phyloP scores from a whole-genome alignment of 1,140 invertebrate genomes.

The Metaphire vulgaris region DNA sequence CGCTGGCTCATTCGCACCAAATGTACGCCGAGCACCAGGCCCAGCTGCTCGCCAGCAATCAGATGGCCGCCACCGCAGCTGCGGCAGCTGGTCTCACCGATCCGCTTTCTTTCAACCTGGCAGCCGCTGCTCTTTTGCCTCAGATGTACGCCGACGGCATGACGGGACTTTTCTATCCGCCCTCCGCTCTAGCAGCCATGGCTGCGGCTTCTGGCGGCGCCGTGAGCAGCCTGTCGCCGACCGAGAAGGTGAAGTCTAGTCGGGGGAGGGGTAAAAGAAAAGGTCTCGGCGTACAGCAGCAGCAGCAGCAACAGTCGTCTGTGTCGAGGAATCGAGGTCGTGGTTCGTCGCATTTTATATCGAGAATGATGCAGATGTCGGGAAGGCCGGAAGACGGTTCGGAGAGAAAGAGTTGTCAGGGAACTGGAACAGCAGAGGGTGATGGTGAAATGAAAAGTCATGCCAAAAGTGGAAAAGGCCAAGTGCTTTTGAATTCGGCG shows the following conservation, averaged over 20 bases:
- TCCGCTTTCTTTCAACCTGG: conserved; percentile 14
- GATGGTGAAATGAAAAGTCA: too few relatives aligned
- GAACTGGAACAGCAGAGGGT: too few relatives aligned
- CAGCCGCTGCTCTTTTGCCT: conserved; percentile 14
- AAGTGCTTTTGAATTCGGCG: too few relatives aligned
- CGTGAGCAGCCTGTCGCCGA: not conserved
- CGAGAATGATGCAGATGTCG: conserved; percentile 10
- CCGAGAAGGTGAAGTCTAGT: not conserved
- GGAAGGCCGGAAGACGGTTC: not conserved
- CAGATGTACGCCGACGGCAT: conserved; percentile 25
- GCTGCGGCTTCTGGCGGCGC: not conserved
- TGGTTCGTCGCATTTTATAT: conserved; percentile 3
- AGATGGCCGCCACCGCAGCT: not conserved
- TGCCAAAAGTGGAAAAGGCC: too few relatives aligned
- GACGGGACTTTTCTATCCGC: conserved; percentile 16
- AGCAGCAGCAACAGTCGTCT: not conserved
- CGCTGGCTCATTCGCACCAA: conserved; percentile 16
- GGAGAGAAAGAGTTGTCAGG: too few relatives aligned
- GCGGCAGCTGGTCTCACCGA: not conserved
- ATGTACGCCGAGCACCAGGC: conserved; percentile 7
- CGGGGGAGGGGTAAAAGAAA: conserved; percentile 10
- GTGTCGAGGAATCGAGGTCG: not conserved
- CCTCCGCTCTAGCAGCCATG: not conserved
- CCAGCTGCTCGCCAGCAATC: not conserved
- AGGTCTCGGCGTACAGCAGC: conserved; percentile 4